phyloP scores from a whole-genome alignment of 2,113 vertebrate species.

The Henicopernis longicauda region DNA sequence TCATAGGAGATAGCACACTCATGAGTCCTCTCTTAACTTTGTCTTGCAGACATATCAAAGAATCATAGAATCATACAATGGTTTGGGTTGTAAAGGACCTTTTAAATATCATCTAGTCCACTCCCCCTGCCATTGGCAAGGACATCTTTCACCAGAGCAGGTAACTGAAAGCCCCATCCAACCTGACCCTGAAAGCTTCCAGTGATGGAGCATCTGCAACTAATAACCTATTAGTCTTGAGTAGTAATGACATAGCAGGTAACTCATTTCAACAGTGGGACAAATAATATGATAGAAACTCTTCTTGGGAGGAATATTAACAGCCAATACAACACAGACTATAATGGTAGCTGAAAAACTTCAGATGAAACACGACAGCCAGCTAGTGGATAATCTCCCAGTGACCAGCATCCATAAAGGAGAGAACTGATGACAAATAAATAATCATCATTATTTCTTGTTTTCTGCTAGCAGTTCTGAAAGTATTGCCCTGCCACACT shows the following conservation, averaged over 20 bases:
- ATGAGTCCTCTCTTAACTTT: not conserved
- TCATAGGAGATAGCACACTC: not conserved
- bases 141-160: not conserved
- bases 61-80: not conserved
- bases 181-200: not conserved
- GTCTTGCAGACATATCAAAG: not conserved
- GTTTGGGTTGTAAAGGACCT: not conserved
- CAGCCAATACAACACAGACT: not conserved
- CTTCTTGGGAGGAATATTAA: not conserved
- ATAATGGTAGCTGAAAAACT: not conserved
- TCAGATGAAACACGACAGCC: not conserved
- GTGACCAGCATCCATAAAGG: not conserved
- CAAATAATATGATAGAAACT: not conserved
- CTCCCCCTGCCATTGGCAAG: rapidly evolving
- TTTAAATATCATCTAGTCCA: not conserved
- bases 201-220: not conserved
- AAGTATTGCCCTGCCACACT: not conserved
- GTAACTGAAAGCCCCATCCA: not conserved
- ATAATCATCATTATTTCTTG: not conserved
- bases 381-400: not conserved
- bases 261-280: not conserved
- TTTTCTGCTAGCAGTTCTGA: not conserved
- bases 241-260: not conserved
- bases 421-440: not conserved
- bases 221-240: not conserved